Percentiles rank a stretch among this genome's conserved stretches.
Conservation (phyloP, 2,888 invertebrate genomes). For the Hyppa rectilinea region DNA sequence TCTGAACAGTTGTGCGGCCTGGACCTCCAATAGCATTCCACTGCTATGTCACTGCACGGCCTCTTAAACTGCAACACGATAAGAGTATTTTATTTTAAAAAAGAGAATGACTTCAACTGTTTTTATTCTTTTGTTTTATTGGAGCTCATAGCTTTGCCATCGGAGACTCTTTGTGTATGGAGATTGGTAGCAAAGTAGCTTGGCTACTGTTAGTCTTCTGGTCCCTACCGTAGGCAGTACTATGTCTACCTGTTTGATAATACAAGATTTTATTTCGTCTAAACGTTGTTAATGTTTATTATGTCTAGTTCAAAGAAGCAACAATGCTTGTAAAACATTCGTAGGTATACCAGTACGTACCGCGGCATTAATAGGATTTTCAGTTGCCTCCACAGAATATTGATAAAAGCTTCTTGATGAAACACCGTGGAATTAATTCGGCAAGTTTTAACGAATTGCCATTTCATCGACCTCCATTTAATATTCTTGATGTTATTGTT, state of each 20-base stretch:
- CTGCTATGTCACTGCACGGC: slow-evolving; percentile 77
- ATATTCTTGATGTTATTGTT: background rate
- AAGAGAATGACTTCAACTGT: background rate
- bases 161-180: background rate
- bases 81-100: too few species aligned
- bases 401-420: slow-evolving; percentile 4
- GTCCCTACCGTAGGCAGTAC: too few species aligned
- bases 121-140: background rate
- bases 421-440: background rate
- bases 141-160: background rate
- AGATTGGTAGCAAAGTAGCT: background rate
- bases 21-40: slow-evolving; percentile 81
- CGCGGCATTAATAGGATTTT: background rate
- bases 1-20: slow-evolving; percentile 73
- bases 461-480: background rate
- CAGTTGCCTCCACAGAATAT: background rate
- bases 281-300: too few species aligned
- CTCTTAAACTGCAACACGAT: slow-evolving; percentile 75
- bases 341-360: background rate
- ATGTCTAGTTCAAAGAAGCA: too few species aligned
- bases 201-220: background rate
- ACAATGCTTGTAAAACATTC: background rate
- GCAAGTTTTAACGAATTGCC: background rate
- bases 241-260: background rate
- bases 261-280: too few species aligned